phyloP scores from a whole-genome alignment of 2,888 invertebrate genomes.

The Ptilodon capucinus region DNA sequence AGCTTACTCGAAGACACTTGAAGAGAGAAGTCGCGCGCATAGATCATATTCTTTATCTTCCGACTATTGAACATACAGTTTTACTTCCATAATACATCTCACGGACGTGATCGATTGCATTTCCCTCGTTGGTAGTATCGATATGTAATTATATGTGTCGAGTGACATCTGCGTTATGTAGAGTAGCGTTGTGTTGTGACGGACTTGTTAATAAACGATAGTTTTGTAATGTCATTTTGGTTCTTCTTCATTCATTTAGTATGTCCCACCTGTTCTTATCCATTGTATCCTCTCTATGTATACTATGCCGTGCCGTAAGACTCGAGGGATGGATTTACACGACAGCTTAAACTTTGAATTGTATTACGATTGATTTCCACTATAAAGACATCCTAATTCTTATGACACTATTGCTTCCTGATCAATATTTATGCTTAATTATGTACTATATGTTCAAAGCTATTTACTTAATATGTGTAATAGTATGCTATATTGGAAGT shows the following conservation, averaged over 20 bases:
- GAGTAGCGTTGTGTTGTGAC: conserved; percentile 74
- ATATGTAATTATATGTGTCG: conserved; percentile 55
- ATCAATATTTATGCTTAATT: not conserved
- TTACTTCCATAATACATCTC: conserved; percentile 34
- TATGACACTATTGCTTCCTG: not conserved
- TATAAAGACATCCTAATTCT: not conserved
- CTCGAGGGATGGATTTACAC: conserved; percentile 9
- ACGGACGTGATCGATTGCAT: conserved; percentile 62
- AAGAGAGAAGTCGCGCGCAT: conserved; percentile 64
- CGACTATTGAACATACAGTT: conserved; percentile 29
- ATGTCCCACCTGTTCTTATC: conserved; percentile 58
- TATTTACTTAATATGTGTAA: not conserved
- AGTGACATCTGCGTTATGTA: conserved; percentile 59
- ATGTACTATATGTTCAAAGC: not conserved
- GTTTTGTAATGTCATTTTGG: conserved; percentile 71
- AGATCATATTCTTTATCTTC: conserved; percentile 75
- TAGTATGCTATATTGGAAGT: not conserved
- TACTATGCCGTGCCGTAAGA: conserved; percentile 19
- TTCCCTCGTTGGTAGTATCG: conserved; percentile 45
- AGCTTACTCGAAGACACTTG: conserved; percentile 57
- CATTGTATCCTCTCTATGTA: conserved; percentile 46
- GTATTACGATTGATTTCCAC: too few relatives aligned
- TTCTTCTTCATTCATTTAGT: conserved; percentile 62
- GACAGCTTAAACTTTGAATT: too few relatives aligned
- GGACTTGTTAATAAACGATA: conserved; percentile 77